Evolutionary conservation across 2,113 vertebrate genomes (phyloP).

Genomic region (cat (Felis catus)): F.catus_Fca126_mat1.0 CM031418.1:118849501-118850000

Average conservation of each 20-base stretch:
- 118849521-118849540: not conserved
- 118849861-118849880: conserved; percentile 4
- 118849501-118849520: not conserved
- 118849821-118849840: conserved; percentile 17
- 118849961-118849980: conserved; percentile 80
- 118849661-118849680: not conserved
- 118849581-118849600: not conserved
- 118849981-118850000: conserved; percentile 80
- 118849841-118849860: conserved; percentile 45
- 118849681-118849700: conserved; percentile 1
- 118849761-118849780: not conserved
- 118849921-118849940: conserved; percentile 69
- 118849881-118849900: conserved; percentile 64
- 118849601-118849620: not conserved
- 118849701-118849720: not conserved
- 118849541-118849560: not conserved
- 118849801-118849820: not conserved
- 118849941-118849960: conserved; percentile 79
- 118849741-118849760: conserved; percentile 7
- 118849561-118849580: not conserved
- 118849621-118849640: not conserved
- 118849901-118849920: conserved; percentile 71
- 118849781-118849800: conserved; percentile 11
- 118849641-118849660: conserved; percentile 14
- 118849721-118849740: conserved; percentile 17